A percentile compares a stretch with the other conserved stretches of the same genome.
phyloP scores from a whole-genome alignment of 2,113 vertebrate genomes.

The Cricetomys ansorgei region DNA sequence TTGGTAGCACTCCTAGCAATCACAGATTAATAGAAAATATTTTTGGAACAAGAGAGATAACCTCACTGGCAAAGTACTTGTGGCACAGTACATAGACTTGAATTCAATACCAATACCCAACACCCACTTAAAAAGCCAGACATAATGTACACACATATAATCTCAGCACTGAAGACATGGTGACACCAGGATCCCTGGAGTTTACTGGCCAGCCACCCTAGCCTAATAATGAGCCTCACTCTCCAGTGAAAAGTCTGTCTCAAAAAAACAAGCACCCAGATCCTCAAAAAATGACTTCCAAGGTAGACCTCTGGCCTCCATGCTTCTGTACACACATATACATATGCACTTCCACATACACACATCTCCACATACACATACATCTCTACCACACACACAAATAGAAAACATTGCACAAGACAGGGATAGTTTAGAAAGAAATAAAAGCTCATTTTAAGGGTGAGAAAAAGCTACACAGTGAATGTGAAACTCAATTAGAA shows the following conservation, averaged over 20 bases:
- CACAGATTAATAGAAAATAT: background rate
- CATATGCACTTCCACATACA: background rate
- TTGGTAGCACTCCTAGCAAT: background rate
- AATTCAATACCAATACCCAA: background rate
- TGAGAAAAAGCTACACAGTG: background rate
- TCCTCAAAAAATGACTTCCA: background rate
- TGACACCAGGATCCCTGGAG: background rate
- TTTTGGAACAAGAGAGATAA: background rate
- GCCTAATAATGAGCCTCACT: background rate
- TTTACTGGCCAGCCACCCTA: background rate
- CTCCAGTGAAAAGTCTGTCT: background rate
- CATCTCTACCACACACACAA: background rate
- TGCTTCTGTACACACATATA: background rate
- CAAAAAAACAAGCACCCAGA: background rate
- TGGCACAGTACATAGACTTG: background rate
- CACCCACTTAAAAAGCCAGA: background rate
- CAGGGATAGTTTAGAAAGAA: background rate
- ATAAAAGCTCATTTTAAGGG: background rate
- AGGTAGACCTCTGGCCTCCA: background rate
- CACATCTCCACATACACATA: background rate
- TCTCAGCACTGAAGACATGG: background rate
- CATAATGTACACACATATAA: background rate
- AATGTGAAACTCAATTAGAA: background rate
- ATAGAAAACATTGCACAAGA: background rate
- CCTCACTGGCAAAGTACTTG: background rate